Evolutionary conservation across 2,888 invertebrate species (phyloP).

Genomic region (Spicauda simplicius): DNA sequence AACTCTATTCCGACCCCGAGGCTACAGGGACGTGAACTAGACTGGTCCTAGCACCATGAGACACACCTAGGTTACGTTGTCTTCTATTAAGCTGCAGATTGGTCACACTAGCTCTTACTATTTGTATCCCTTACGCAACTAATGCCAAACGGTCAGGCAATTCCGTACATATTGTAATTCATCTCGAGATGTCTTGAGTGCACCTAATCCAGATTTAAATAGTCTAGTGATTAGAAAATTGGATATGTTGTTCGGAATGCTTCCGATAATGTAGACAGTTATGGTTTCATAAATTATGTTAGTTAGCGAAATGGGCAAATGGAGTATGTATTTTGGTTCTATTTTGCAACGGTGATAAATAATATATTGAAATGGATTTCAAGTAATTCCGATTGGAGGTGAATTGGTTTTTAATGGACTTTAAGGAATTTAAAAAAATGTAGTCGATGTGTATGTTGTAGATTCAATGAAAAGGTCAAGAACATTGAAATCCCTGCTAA

Average conservation of each 20-base stretch:
- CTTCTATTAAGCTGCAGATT: neutral
- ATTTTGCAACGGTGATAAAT: conserved; percentile 4
- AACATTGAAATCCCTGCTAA: no score
- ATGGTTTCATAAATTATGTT: conserved; percentile 36
- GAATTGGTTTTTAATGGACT: no score
- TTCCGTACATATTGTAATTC: conserved; percentile 40
- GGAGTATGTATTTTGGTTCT: conserved; percentile 29
- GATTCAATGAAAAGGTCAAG: no score
- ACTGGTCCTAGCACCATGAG: no score
- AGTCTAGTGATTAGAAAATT: conserved; percentile 44
- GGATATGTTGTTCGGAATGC: conserved; percentile 38
- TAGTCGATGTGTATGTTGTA: no score
- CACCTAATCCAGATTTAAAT: conserved; percentile 41
- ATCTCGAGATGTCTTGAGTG: conserved; percentile 46
- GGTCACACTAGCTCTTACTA: conserved; percentile 45
- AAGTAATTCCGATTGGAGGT: neutral
- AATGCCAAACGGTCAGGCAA: conserved; percentile 44
- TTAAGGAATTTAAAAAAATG: no score
- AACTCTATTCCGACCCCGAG: no score
- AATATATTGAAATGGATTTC: conserved; percentile 21
- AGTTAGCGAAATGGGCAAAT: conserved; percentile 38
- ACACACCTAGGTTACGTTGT: no score
- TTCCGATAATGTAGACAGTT: conserved; percentile 44
- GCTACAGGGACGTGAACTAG: no score
- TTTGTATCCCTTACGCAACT: conserved; percentile 48